Evolutionary conservation across 2,113 vertebrate species (phyloP).

Genomic region (Tragelaphus imberbis): DNA sequence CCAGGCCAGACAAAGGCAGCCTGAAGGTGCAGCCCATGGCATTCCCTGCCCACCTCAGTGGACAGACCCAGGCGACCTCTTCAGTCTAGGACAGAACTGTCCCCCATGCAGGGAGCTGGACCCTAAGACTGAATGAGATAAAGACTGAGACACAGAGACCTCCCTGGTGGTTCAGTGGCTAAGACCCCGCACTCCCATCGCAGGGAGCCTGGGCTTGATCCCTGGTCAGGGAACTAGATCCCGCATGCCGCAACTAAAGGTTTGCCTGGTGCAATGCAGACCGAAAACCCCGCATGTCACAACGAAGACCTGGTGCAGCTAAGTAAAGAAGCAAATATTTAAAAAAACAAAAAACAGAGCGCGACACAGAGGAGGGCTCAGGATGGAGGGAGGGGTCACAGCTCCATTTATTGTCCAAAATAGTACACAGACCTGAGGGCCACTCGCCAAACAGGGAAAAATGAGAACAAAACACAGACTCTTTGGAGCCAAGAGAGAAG

Average conservation of each 20-base stretch:
- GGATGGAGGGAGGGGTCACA: background rate
- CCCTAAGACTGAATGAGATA: background rate
- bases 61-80: fast-evolving
- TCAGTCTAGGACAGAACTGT: background rate
- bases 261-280: background rate
- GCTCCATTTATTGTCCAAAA: constrained; percentile 8
- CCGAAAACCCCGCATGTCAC: background rate
- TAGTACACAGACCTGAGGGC: background rate
- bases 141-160: background rate
- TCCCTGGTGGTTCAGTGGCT: background rate
- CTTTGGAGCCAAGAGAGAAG: background rate
- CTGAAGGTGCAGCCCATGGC: background rate
- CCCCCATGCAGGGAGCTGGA: background rate
- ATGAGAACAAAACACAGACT: background rate
- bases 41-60: background rate
- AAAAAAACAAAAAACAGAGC: background rate
- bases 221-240: background rate
- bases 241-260: background rate
- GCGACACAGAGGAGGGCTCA: background rate
- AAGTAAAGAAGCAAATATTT: background rate
- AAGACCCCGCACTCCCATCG: background rate
- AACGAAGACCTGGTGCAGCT: background rate
- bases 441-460: background rate
- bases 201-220: background rate
- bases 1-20: background rate